phyloP scores from a whole-genome alignment of 2,888 invertebrate genomes.

The Gastrophysa polygoni region DNA sequence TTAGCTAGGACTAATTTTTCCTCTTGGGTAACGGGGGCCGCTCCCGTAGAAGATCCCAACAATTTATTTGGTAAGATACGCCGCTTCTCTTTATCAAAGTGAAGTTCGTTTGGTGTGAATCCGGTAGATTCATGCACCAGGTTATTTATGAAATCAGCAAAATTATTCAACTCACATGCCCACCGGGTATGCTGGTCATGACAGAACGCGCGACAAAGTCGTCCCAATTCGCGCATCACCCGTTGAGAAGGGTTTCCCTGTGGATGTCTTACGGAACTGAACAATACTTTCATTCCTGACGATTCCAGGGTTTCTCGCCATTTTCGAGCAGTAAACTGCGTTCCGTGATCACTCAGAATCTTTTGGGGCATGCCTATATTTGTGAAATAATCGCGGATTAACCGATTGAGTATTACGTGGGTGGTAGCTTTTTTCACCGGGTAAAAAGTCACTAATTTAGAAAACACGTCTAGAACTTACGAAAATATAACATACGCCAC shows the following conservation, averaged over 20 bases:
- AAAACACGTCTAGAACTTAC: slow-evolving; percentile 26
- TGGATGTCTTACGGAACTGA: slow-evolving; percentile 20
- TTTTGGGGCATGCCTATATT: slow-evolving; percentile 13
- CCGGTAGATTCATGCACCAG: slow-evolving; percentile 17
- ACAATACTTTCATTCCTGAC: background rate
- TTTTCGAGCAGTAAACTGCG: slow-evolving; percentile 28
- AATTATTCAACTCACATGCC: background rate
- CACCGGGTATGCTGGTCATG: background rate
- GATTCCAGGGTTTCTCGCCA: slow-evolving; percentile 11
- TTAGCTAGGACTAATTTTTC: background rate
- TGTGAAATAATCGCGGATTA: background rate
- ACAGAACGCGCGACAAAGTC: slow-evolving; percentile 5
- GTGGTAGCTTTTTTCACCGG: slow-evolving; percentile 23
- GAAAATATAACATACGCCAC: slow-evolving; percentile 20
- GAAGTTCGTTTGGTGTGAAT: slow-evolving; percentile 16
- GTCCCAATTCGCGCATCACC: slow-evolving; percentile 29
- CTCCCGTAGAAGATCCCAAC: background rate
- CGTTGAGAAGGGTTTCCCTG: slow-evolving; percentile 33
- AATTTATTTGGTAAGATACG: background rate
- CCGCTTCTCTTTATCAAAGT: background rate
- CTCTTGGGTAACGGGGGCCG: background rate
- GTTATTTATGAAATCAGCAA: slow-evolving; percentile 16
- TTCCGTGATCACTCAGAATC: background rate
- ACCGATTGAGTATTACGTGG: background rate
- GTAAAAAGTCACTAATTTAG: slow-evolving; percentile 28